Evolutionary conservation across 2,113 vertebrate species (phyloP), one percentile per base, ranked within the genome.

Genomic region (Esox niger): DNA sequence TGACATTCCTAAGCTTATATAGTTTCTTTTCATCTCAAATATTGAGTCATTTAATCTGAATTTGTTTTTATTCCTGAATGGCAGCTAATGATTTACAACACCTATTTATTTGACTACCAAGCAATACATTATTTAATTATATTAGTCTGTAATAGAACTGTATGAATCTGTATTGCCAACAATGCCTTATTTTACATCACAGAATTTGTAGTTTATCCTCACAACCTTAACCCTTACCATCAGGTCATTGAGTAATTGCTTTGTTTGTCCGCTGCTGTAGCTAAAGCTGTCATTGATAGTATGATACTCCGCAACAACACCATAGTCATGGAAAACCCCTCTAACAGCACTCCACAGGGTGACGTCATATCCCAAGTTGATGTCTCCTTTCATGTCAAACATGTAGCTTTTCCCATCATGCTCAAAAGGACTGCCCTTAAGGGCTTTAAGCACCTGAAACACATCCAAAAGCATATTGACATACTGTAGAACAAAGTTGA

Each of bases 281-380:
- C 85, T 84, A 13, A 96, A 93, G 55, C 27, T 82, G 55, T 82
- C 82, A 59, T 88, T 89, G 27, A 79, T n/a, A 15, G 77, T 62
- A 6, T 94, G 66, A 13, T 95, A 95, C 75, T 93, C 91, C 62
- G 90, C 92, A 74, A 96, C 80, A 1, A 85, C 78, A n/a, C 84
- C 43, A 4, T 66, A 71, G 23, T 92, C 69, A 11, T 85, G 21
- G 70, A 92, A 63, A 2, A 35, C 84, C 29, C 83, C 87, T 0
- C 78, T 47, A 1, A 81, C 57, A 57, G 90, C 86, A 62, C 90
- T 91, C 95, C 95, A 96, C 66, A 94, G 66, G 0, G 83, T 79
- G 25, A 96, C 73, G 23, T 96, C 87, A 0, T 96, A 96, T 47
- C 89, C 92, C 64, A 85, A 86, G 47, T 90, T 94, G 65, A 95